phyloP scores from a whole-genome alignment of 2,888 invertebrate genomes.

The Cancer borealis region DNA sequence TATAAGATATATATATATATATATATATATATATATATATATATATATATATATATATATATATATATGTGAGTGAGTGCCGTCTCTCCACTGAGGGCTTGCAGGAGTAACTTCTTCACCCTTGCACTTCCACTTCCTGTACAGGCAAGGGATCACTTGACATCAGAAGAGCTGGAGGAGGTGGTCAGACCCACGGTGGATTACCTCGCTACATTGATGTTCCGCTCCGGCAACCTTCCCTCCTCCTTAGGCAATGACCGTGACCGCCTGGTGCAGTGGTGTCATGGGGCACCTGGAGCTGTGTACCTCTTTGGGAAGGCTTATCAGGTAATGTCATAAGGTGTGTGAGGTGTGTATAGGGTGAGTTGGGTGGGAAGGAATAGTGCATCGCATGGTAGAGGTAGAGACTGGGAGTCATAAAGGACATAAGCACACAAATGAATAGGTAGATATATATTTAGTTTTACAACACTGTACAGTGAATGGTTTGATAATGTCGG shows the following conservation, averaged over 20 bases:
- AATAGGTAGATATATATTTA: too few species aligned
- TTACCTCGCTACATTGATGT: slow-evolving; percentile 79
- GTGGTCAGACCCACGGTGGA: slow-evolving; percentile 80
- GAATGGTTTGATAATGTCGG: too few species aligned
- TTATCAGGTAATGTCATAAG: slow-evolving; percentile 83
- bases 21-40: too few species aligned
- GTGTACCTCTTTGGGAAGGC: slow-evolving; percentile 83
- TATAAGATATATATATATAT: too few species aligned
- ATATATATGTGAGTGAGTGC: too few species aligned
- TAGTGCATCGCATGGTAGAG: neutral
- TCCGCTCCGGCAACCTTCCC: slow-evolving; percentile 81
- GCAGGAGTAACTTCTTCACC: neutral
- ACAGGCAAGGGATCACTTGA: slow-evolving; percentile 72
- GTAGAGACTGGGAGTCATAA: too few species aligned
- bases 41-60: too few species aligned
- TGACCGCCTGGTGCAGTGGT: slow-evolving; percentile 94
- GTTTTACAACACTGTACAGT: too few species aligned
- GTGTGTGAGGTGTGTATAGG: neutral
- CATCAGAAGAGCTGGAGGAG: slow-evolving; percentile 78
- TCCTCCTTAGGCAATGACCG: slow-evolving; percentile 82
- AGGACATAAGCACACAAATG: too few species aligned
- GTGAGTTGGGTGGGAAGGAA: neutral
- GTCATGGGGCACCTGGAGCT: slow-evolving; percentile 95
- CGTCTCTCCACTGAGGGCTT: too few species aligned
- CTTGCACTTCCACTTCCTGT: neutral